phyloP scores from a whole-genome alignment of 2,797 vertebrate species.

The Pangasius krempfi region DNA sequence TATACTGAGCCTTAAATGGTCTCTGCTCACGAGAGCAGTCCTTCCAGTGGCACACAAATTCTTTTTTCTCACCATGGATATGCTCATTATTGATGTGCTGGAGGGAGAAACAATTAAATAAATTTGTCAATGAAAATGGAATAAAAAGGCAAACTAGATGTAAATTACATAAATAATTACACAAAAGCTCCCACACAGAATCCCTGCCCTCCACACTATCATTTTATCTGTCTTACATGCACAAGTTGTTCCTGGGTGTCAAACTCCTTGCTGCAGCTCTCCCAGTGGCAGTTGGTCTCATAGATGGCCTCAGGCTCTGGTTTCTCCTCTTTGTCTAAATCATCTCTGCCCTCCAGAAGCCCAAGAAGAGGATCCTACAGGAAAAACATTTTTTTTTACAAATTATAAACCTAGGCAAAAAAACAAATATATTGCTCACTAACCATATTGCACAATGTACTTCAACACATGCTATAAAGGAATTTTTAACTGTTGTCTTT shows the following conservation, averaged over 20 bases:
- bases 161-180: not conserved
- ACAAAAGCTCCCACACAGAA: not conserved
- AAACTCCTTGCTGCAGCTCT: constrained; percentile 94
- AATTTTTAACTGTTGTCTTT: not conserved
- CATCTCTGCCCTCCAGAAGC: constrained; percentile 88
- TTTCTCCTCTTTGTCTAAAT: constrained; percentile 94
- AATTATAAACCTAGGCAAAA: not conserved
- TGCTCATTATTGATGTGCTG: constrained; percentile 99
- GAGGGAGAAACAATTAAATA: constrained; percentile 2
- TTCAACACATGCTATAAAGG: not conserved
- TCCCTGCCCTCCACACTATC: not conserved
- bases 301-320: constrained; percentile 90
- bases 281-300: constrained; percentile 97
- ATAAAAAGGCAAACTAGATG: not conserved
- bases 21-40: constrained; percentile 94
- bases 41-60: constrained; percentile 97
- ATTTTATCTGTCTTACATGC: constrained; percentile 80
- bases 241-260: constrained; percentile 98
- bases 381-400: not conserved
- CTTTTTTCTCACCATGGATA: constrained; percentile 98
- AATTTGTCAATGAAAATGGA: not conserved
- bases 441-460: not conserved
- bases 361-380: constrained; percentile 89
- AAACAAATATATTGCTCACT: not conserved
- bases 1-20: constrained; percentile 98